These are phyloP conservation scores for Silurus meridionalis DNA, from an alignment of 2,113 vertebrate species.

Conservation along the genomic window DNA sequence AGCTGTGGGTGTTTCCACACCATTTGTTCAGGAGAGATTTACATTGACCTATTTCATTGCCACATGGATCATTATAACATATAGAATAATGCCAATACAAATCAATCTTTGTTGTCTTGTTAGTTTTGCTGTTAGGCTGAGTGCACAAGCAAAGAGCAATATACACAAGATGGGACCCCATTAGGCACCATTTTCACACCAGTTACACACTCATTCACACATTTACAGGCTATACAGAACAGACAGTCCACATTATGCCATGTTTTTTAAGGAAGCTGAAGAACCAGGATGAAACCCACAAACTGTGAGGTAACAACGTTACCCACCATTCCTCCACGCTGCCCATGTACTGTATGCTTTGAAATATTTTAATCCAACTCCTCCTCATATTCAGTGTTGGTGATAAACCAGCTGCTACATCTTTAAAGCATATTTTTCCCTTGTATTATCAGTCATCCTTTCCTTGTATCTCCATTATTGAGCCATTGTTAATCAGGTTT, in stretches of 20 bases:
- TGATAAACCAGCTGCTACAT: neutral
- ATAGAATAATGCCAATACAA: neutral
- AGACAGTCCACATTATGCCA: neutral
- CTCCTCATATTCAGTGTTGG: neutral
- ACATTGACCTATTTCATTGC: slow-evolving; percentile 7
- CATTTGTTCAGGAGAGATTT: slow-evolving; percentile 8
- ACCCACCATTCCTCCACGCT: neutral
- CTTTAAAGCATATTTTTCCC: neutral
- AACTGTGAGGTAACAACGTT: neutral
- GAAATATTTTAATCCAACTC: neutral
- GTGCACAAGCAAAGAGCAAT: neutral
- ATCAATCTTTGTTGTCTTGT: neutral
- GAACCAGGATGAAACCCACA: neutral
- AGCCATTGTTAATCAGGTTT: slow-evolving; percentile 45
- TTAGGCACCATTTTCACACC: neutral
- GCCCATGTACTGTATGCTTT: neutral
- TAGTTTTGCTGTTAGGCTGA: neutral
- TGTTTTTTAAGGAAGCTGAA: neutral
- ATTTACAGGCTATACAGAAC: neutral
- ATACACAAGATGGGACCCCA: neutral
- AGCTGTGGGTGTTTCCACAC: slow-evolving; percentile 23
- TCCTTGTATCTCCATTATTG: slow-evolving; percentile 6
- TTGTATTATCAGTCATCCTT: neutral
- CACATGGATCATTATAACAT: neutral
- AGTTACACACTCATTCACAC: neutral